Percentiles rank a stretch among this genome's conserved stretches.
These are phyloP conservation scores for Ornithoptera priamus DNA, from an alignment of 2,888 invertebrate genomes.

Conservation along the genomic window DNA sequence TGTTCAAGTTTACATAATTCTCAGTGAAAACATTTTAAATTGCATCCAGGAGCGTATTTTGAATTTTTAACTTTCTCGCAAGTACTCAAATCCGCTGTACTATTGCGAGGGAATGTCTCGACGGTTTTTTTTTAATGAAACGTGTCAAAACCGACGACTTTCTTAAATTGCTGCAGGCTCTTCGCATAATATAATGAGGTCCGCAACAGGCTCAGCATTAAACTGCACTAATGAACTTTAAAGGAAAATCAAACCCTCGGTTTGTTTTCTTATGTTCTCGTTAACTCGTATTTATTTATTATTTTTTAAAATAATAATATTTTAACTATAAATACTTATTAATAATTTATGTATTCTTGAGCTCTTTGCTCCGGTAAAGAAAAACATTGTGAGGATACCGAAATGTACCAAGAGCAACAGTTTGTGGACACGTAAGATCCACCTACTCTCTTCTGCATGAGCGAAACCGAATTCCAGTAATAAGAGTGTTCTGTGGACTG, in stretches of 20 bases:
- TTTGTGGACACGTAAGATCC: no score
- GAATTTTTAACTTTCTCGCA: constrained; percentile 16
- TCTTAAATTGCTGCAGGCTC: constrained; percentile 26
- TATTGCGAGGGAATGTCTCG: constrained; percentile 22
- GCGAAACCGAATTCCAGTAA: no score
- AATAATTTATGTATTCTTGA: no score
- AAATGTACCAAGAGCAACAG: no score
- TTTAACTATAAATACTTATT: no score
- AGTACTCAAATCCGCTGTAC: constrained; percentile 9
- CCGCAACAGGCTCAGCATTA: constrained; percentile 17
- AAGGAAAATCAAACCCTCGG: constrained; percentile 52
- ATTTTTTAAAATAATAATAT: not conserved
- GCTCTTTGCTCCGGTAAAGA: no score
- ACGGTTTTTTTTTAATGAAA: constrained; percentile 23
- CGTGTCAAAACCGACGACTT: constrained; percentile 26
- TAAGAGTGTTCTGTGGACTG: no score
- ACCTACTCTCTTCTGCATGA: no score
- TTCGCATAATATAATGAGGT: constrained; percentile 15
- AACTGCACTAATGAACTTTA: constrained; percentile 59
- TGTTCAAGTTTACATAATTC: not conserved
- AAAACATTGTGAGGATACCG: no score
- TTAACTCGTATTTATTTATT: not conserved
- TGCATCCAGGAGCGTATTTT: not conserved
- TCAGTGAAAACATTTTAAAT: not conserved
- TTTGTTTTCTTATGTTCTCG: constrained; percentile 29